Evolutionary conservation across 2,888 invertebrate genomes (phyloP).

Genomic region (Teinopalpus imperialis): DNA sequence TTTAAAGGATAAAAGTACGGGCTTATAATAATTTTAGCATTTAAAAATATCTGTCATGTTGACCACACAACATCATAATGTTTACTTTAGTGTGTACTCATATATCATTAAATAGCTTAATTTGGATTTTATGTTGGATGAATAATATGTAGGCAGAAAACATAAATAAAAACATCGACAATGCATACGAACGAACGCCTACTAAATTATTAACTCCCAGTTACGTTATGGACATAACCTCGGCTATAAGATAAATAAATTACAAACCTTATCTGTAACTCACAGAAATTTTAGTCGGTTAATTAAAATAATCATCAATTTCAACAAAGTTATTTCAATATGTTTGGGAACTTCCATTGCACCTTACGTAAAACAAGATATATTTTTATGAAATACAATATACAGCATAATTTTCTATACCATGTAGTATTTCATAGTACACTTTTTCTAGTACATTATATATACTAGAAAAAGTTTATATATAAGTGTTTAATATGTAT

Average conservation of each 20-base stretch:
- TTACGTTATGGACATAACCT: constrained; percentile 35
- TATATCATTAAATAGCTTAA: constrained; percentile 17
- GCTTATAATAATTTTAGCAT: constrained; percentile 3
- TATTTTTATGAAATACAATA: too few species aligned
- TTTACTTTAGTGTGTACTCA: constrained; percentile 7
- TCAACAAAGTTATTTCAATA: constrained; percentile 7
- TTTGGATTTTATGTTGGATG: constrained; percentile 20
- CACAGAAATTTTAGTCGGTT: constrained; percentile 20
- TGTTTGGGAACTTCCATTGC: constrained; percentile 3
- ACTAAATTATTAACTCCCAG: constrained; percentile 37
- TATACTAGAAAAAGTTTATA: too few species aligned
- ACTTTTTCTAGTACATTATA: too few species aligned
- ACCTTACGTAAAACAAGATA: constrained; percentile 10
- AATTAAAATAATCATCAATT: constrained; percentile 23
- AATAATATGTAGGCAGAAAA: constrained; percentile 21
- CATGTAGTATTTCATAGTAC: too few species aligned
- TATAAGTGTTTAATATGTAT: too few species aligned
- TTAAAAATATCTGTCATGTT: constrained; percentile 1
- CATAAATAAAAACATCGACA: constrained; percentile 43
- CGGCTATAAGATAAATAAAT: constrained; percentile 43
- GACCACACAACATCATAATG: not conserved
- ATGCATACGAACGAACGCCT: constrained; percentile 51
- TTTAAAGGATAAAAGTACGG: too few species aligned
- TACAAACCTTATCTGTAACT: constrained; percentile 21
- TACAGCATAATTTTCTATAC: too few species aligned